Evolutionary conservation across 2,888 invertebrate species (phyloP).

Genomic region (Ectemnius continuus): DNA sequence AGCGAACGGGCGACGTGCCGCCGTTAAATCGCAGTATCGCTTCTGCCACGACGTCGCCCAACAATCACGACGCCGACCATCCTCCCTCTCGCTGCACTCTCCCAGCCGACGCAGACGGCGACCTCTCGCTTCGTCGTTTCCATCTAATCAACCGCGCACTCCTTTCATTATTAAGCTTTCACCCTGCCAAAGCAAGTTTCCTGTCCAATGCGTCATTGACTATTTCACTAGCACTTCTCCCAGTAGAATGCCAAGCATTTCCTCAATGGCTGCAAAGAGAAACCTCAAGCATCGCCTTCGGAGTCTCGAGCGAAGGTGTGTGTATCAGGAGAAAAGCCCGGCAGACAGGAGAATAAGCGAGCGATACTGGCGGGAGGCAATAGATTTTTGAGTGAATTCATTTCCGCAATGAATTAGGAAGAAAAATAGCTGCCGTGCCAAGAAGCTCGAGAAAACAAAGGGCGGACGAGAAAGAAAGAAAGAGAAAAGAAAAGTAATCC

Average conservation of each 20-base stretch:
- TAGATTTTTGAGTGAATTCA: slow-evolving; percentile 46
- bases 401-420: slow-evolving; percentile 36
- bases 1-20: slow-evolving; percentile 4
- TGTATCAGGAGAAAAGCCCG: too few species aligned
- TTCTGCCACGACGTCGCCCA: neutral
- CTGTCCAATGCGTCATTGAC: too few species aligned
- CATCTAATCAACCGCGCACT: neutral
- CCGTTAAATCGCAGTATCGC: slow-evolving; percentile 36
- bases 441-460: too few species aligned
- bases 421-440: slow-evolving; percentile 31
- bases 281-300: neutral
- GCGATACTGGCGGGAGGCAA: slow-evolving; percentile 13
- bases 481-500: slow-evolving; percentile 50
- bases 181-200: too few species aligned
- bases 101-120: neutral
- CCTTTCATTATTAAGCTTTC: too few species aligned
- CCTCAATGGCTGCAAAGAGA: neutral
- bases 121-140: neutral
- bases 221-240: too few species aligned
- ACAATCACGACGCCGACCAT: slow-evolving; percentile 14
- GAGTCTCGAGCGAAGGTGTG: too few species aligned
- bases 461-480: too few species aligned
- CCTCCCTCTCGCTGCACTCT: neutral
- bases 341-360: slow-evolving; percentile 28
- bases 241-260: too few species aligned